Percentiles rank a stretch among this genome's conserved stretches.
Conservation (phyloP, 2,888 invertebrate genomes). For the Tetranychus truncatus region DNA sequence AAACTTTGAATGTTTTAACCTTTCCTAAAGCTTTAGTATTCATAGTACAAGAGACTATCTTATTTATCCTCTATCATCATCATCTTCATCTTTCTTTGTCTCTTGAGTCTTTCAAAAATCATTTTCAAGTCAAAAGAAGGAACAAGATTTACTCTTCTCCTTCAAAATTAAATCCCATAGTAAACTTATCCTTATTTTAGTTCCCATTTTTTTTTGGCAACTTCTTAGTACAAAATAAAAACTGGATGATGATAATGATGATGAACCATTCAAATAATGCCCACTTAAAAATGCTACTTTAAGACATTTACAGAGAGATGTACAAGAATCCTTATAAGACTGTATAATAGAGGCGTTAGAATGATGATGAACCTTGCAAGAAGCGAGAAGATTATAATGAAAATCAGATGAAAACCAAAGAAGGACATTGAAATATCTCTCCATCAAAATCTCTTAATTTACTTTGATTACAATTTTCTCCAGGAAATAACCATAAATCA, state of each 20-base stretch:
- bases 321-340: not conserved
- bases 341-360: not conserved
- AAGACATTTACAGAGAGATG: not conserved
- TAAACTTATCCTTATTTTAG: slow-evolving; percentile 1
- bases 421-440: not conserved
- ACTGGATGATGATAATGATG: not conserved
- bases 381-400: not conserved
- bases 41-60: too few relatives aligned
- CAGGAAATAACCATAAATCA: too few relatives aligned
- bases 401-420: not conserved
- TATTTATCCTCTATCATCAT: not conserved
- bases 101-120: not conserved
- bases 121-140: not conserved
- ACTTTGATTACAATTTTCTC: too few relatives aligned
- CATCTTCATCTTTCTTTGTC: not conserved
- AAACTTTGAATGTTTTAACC: too few relatives aligned
- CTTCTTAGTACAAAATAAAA: not conserved
- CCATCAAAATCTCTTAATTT: not conserved
- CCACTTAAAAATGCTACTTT: not conserved
- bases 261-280: not conserved
- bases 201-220: not conserved
- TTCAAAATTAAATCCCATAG: not conserved
- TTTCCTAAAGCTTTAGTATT: too few relatives aligned
- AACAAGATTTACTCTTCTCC: not conserved
- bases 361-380: not conserved